A percentile compares a stretch with the other conserved stretches of the same genome.
Evolutionary conservation across 2,888 invertebrate genomes (phyloP).

Genomic region (Dryadula phaetusa): DNA sequence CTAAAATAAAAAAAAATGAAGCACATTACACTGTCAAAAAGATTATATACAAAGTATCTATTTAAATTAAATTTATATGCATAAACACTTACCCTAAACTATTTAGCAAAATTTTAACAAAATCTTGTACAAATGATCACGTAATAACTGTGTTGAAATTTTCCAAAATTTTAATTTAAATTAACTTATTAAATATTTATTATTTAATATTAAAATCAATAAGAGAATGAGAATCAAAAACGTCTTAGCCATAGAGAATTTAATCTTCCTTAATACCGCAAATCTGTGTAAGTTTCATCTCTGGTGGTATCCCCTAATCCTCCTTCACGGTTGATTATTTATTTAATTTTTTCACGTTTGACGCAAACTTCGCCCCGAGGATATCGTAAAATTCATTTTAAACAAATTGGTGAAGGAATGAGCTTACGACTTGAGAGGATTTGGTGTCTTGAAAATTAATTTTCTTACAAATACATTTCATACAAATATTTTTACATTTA

Average conservation of each 20-base stretch:
- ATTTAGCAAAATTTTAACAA: too few relatives aligned
- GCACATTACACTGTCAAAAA: too few relatives aligned
- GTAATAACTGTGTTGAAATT: too few relatives aligned
- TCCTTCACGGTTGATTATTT: slow-evolving; percentile 38
- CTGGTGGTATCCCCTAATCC: slow-evolving; percentile 24
- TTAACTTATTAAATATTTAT: not conserved
- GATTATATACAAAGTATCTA: too few relatives aligned
- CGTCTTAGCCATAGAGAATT: slow-evolving; percentile 34
- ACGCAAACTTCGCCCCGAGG: slow-evolving; percentile 21
- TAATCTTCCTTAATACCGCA: slow-evolving; percentile 35
- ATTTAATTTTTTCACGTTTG: slow-evolving; percentile 37
- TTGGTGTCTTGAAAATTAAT: not conserved
- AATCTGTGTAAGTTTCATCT: slow-evolving; percentile 29
- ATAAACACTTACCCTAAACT: too few relatives aligned
- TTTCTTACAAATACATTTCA: not conserved
- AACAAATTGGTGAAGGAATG: slow-evolving; percentile 43
- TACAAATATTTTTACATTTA: not conserved
- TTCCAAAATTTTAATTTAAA: too few relatives aligned
- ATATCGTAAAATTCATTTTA: slow-evolving; percentile 17
- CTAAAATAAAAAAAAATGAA: too few relatives aligned
- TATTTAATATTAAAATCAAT: not conserved
- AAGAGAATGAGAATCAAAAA: slow-evolving; percentile 20
- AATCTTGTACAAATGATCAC: too few relatives aligned
- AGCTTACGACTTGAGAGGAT: not conserved
- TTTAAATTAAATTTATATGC: too few relatives aligned